phyloP scores from a whole-genome alignment of 2,113 vertebrate species.

The Vombatus ursinus region DNA sequence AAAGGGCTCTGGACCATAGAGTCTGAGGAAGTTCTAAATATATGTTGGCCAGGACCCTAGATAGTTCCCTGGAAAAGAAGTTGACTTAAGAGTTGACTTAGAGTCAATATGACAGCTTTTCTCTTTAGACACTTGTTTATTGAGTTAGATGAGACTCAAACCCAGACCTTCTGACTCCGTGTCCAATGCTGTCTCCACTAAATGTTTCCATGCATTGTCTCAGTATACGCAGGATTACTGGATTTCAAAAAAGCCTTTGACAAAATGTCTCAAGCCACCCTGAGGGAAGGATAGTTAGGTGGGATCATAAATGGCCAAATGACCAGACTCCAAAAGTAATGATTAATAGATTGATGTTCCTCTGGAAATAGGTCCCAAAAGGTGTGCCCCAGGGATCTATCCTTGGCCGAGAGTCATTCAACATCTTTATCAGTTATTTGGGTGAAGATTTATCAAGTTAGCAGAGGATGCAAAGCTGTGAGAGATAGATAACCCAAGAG shows the following conservation, averaged over 20 bases:
- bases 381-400: background rate
- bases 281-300: background rate
- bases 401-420: background rate
- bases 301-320: background rate
- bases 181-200: background rate
- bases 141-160: background rate
- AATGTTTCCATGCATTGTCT: background rate
- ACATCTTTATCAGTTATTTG: background rate
- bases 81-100: background rate
- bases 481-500: background rate
- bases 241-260: background rate
- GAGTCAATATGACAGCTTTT: background rate
- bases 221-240: background rate
- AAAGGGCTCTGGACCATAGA: background rate
- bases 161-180: background rate
- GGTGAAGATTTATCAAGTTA: background rate
- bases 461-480: background rate
- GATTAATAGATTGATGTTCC: background rate
- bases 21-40: background rate
- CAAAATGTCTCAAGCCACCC: background rate
- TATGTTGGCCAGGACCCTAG: background rate
- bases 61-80: background rate
- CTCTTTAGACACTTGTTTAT: background rate
- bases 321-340: background rate
- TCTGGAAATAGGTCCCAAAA: background rate